Base-by-base conservation (phyloP, 2,113 vertebrate species). In the Phyllostomus discolor region DNA sequence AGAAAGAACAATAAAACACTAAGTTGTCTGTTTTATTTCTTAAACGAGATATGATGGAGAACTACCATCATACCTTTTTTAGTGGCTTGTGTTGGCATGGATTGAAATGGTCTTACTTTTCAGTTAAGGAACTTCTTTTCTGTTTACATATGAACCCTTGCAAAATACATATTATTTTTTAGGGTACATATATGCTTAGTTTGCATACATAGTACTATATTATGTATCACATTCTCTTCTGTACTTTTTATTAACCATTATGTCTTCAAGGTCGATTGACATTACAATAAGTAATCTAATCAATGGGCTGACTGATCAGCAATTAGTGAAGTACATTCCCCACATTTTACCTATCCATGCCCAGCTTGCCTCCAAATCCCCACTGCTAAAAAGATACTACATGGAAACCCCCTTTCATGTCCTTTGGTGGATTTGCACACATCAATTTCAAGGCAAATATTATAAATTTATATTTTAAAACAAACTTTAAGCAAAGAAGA, bases 71-170 rank as follows among this genome's bases (percentile, higher is more conserved):
- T 31, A 38, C 1, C 0, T 1, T 46, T 87, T 85, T 78, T 31
- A 35, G 10, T 73, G 33, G 11, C 19, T 19, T 59, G 4, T 81
- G 43, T 5, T 81, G 72, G n/a, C 10, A 10, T 31, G 14, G 8
- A 41, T 38, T 96, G n/a, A 80, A 91, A 83, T 92, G 76, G 87
- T 54, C 70, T 90, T 54, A 46, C 11, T 94, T 10, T 88, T 88
- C 38, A 84, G 9, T 72, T 10, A 48, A 38, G 83, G 10, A 7
- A 59, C 19, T 1, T n/a, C 33, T 48, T 79, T 87, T 82, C 73
- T 20, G 15, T 76, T 76, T 66, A 79, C 76, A n/a, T 52, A 38
- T 57, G 5, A 22, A 22, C 26, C 28, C 20, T 76, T 85, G 17
- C 2, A 67, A 92, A 62, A 70, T 46, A 50, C 28, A 1, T 52